Evolutionary conservation across 1,140 invertebrate genomes (phyloP).

Genomic region (Tigriopus japonicus): DNA sequence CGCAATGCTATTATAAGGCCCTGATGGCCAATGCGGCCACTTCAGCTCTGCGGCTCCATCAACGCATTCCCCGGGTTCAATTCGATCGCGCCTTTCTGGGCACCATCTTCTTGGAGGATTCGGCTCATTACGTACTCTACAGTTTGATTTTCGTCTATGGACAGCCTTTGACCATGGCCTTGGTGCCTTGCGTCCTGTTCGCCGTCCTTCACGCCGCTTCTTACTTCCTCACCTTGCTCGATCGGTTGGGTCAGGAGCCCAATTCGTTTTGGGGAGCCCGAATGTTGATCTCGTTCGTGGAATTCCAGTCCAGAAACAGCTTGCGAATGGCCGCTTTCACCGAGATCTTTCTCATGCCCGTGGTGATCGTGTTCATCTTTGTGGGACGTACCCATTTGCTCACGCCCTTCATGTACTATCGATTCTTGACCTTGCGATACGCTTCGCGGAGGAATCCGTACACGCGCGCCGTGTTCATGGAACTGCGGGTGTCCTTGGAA

Average conservation of each 20-base stretch:
- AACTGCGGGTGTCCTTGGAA: background rate
- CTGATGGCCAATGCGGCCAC: conserved; percentile 77
- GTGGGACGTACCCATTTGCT: background rate
- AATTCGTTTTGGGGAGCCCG: conserved; percentile 4
- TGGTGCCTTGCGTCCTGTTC: conserved; percentile 71
- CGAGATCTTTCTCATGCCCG: conserved; percentile 10
- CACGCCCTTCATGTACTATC: conserved; percentile 7
- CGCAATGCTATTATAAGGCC: conserved; percentile 72
- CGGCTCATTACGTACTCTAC: conserved; percentile 87
- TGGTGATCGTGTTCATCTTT: background rate
- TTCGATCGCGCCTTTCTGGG: conserved; percentile 59
- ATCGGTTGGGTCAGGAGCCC: background rate
- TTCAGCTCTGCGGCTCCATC: conserved; percentile 77
- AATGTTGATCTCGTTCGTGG: conserved; percentile 4
- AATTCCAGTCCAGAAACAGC: conserved; percentile 3
- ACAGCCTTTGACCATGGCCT: conserved; percentile 73
- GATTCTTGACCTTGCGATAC: conserved; percentile 2
- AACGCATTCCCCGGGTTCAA: conserved; percentile 45
- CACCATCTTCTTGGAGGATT: conserved; percentile 66
- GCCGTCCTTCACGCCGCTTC: conserved; percentile 73
- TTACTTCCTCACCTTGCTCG: conserved; percentile 64
- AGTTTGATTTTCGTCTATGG: conserved; percentile 73
- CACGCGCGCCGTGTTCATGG: background rate
- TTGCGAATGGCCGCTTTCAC: conserved; percentile 1
- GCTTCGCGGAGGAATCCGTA: background rate